Conservation (phyloP, 2,113 vertebrate species). For the Suncus etruscus region DNA sequence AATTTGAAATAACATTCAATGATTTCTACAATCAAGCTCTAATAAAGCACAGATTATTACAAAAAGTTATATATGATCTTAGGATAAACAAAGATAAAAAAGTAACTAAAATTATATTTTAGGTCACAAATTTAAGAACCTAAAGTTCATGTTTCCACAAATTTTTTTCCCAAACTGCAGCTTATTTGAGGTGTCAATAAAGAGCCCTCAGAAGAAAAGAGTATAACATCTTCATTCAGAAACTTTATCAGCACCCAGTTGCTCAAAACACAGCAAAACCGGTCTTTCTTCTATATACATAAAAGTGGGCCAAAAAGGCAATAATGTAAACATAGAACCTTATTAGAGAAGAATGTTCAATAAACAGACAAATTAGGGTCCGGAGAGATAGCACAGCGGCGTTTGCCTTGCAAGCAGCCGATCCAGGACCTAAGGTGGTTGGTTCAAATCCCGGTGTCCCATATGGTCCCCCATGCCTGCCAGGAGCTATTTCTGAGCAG, state of each 20-base stretch:
- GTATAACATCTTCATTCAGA: neutral
- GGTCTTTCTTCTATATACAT: neutral
- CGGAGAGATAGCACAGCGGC: too few relatives aligned
- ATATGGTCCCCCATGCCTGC: too few relatives aligned
- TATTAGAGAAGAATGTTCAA: neutral
- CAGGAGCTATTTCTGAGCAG: too few relatives aligned
- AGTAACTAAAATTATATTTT: neutral
- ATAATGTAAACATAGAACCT: neutral
- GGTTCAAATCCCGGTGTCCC: too few relatives aligned
- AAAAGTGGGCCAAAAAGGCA: neutral
- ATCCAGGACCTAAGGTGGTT: too few relatives aligned
- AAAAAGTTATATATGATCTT: neutral
- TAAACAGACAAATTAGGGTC: too few relatives aligned
- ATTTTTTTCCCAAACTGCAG: neutral
- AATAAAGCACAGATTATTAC: constrained; percentile 2
- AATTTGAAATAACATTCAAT: constrained; percentile 52
- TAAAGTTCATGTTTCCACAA: constrained; percentile 34
- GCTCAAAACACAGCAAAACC: neutral
- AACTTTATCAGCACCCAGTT: constrained; percentile 9
- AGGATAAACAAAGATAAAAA: constrained; percentile 37
- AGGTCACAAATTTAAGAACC: constrained; percentile 25
- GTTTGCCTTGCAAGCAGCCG: too few relatives aligned
- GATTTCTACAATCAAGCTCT: constrained; percentile 49
- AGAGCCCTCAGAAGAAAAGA: neutral
- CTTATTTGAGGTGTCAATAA: constrained; percentile 6